Evolutionary conservation across 2,888 invertebrate species (phyloP).

Genomic region (Taenaris catops): DNA sequence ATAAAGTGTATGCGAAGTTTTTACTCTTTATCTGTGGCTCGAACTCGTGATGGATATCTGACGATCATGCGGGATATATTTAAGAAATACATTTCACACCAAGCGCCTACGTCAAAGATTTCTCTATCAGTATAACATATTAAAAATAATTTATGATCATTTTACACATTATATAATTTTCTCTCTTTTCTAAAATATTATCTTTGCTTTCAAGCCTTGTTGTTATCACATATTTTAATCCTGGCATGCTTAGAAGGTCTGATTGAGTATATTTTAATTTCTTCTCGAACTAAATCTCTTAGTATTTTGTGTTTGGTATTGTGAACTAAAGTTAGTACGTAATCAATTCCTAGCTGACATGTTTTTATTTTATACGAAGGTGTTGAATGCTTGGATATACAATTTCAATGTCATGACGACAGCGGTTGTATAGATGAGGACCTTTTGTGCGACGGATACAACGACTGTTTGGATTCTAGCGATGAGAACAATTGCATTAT

Average conservation of each 20-base stretch:
- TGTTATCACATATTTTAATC: slow-evolving; percentile 27
- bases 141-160: too few species aligned
- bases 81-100: too few species aligned
- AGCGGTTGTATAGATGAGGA: slow-evolving; percentile 80
- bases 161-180: too few species aligned
- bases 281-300: slow-evolving; percentile 25
- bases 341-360: not conserved
- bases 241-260: slow-evolving; percentile 39
- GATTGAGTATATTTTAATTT: slow-evolving; percentile 23
- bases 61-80: too few species aligned
- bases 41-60: too few species aligned
- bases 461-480: slow-evolving; percentile 82
- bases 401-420: slow-evolving; percentile 78
- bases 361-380: slow-evolving; percentile 48
- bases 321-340: slow-evolving; percentile 3
- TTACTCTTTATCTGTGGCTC: too few species aligned
- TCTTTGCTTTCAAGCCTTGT: slow-evolving; percentile 12
- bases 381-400: slow-evolving; percentile 55
- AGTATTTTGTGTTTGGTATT: not conserved
- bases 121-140: too few species aligned
- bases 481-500: slow-evolving; percentile 81
- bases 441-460: slow-evolving; percentile 79
- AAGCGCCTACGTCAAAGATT: too few species aligned
- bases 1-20: too few species aligned
- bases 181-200: too few species aligned